A percentile compares a stretch with the other conserved stretches of the same genome.
phyloP scores from a whole-genome alignment of 2,113 vertebrate species.

The Cyanistes caeruleus region DNA sequence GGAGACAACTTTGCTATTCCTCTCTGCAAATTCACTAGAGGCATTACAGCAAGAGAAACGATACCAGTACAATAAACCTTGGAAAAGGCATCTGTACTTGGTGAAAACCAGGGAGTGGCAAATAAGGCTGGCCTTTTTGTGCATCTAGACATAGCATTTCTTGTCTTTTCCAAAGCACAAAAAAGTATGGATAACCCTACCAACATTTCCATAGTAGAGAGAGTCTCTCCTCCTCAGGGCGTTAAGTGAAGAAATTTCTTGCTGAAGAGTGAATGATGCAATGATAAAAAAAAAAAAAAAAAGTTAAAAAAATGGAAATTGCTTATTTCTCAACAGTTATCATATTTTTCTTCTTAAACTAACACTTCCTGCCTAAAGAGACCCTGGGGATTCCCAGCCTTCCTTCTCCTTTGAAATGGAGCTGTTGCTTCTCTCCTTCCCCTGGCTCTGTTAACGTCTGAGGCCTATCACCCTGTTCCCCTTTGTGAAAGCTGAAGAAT shows the following conservation, averaged over 20 bases:
- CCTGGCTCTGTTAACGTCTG: neutral
- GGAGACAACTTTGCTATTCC: neutral
- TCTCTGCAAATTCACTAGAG: neutral
- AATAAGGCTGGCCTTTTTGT: neutral
- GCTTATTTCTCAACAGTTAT: slow-evolving; percentile 9
- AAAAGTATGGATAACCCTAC: neutral
- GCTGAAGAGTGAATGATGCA: neutral
- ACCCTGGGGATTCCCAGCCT: neutral
- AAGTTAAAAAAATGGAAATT: neutral
- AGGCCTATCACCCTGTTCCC: neutral
- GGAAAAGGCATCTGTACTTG: neutral
- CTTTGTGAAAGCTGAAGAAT: neutral
- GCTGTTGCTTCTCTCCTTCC: neutral
- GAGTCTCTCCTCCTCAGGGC: neutral
- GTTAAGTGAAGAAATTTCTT: neutral
- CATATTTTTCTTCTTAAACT: neutral
- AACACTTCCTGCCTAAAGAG: neutral
- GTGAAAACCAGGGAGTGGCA: neutral
- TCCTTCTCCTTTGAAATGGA: neutral
- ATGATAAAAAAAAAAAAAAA: neutral
- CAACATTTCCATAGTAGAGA: neutral
- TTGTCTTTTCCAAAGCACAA: neutral
- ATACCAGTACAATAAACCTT: neutral
- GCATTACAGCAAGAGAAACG: neutral
- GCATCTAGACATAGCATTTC: neutral